phyloP scores from a whole-genome alignment of 1,140 invertebrate species.

The Sycobia sp. region DNA sequence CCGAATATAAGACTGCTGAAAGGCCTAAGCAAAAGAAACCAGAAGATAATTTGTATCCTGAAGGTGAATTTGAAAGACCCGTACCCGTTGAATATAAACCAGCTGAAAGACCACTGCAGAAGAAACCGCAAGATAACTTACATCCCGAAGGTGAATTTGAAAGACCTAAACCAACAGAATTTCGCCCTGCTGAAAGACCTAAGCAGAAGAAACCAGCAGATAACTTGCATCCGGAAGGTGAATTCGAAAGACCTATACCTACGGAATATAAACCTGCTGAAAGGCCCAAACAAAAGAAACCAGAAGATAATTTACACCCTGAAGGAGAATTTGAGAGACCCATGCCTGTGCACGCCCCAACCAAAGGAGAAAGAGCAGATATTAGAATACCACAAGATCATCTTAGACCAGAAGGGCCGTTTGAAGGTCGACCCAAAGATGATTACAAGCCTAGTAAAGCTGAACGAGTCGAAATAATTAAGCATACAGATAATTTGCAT shows the following conservation, averaged over 20 bases:
- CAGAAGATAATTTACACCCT: constrained; percentile 64
- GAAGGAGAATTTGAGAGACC: constrained; percentile 66
- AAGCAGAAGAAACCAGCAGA: constrained; percentile 66
- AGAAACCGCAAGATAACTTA: constrained; percentile 67
- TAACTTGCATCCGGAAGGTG: constrained; percentile 59
- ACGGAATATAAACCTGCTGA: constrained; percentile 62
- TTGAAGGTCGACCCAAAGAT: constrained; percentile 59
- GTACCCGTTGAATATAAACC: constrained; percentile 60
- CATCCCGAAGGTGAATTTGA: constrained; percentile 69
- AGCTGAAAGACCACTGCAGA: constrained; percentile 52
- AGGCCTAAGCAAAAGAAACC: constrained; percentile 50
- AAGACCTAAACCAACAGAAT: constrained; percentile 68
- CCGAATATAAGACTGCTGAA: constrained; percentile 53
- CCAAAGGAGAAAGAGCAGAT: constrained; percentile 60
- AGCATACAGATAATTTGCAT: constrained; percentile 61
- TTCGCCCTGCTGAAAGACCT: constrained; percentile 66
- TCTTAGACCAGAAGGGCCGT: constrained; percentile 66
- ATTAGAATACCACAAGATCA: constrained; percentile 59
- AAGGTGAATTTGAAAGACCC: constrained; percentile 63
- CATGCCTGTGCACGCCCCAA: constrained; percentile 57
- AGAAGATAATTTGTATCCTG: constrained; percentile 66
- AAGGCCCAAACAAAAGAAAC: constrained; percentile 54
- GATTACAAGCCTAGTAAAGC: constrained; percentile 63
- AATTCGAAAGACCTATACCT: constrained; percentile 61
- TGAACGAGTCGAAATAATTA: constrained; percentile 53